Base-by-base conservation (phyloP, 2,797 vertebrate species). In the Sarcoramphus papa region DNA sequence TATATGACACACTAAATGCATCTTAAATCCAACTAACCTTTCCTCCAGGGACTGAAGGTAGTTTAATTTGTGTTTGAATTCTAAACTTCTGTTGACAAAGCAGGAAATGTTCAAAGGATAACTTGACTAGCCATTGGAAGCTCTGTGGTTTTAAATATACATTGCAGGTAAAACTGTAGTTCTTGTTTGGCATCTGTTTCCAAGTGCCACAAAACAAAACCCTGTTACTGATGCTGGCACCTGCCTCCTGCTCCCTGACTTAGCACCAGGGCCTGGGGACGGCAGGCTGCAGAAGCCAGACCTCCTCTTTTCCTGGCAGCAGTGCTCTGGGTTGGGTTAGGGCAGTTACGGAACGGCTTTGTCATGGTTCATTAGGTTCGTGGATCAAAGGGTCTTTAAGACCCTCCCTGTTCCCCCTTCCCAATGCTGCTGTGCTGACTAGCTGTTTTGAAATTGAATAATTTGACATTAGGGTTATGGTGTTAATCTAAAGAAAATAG, bases 31-130 rank as follows among this genome's bases (percentile, higher is more conserved):
- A 64, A 16, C 63, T 68, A 75, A 62, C 50, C 16, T 67, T 88
- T 92, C 76, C 63, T 94, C 35, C 47, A 70, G 81, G 51, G 47
- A 64, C 47, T 73, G 60, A 72, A 85, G 54, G 62, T 73, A 60
- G 62, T 88, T 93, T 88, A 75, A 86, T 88, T 84, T 67, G 40
- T 88, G 47, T 63, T 94, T 91, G 79, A 65, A 83, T 74, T 90
- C 93, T 76, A 82, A 93, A 87, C 35, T 80, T 73, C 27, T 82
- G 59, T 90, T 92, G 88, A 69, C 72, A 82, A 87, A 94, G 81
- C 63, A 79, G 77, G 56, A 91, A 85, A 41, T 35, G 27, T 40
- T 91, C 57, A 56, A 83, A 85, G 47, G 54, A 75, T 94, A 73
- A 90, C 78, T 69, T 85, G 60, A 79, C 33, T 85, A 60, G 77